phyloP scores from a whole-genome alignment of 2,888 invertebrate genomes.

The Lithodes maja region DNA sequence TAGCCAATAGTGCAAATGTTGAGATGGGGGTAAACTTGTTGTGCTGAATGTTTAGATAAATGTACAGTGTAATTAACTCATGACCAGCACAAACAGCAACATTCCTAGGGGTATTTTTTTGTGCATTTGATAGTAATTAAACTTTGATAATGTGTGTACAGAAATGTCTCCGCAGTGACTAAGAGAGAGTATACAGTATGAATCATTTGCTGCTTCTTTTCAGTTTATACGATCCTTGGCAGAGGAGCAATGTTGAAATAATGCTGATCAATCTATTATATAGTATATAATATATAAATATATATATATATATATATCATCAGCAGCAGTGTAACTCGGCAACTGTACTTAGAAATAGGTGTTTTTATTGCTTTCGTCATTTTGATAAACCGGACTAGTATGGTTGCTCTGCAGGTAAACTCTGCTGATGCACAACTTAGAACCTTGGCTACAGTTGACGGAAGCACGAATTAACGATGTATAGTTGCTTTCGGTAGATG shows the following conservation, averaged over 20 bases:
- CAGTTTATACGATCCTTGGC: slow-evolving; percentile 52
- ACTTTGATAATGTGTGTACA: slow-evolving; percentile 63
- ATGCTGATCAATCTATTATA: slow-evolving; percentile 47
- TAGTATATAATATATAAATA: not conserved
- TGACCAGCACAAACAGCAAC: slow-evolving; percentile 63
- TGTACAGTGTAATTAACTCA: slow-evolving; percentile 62
- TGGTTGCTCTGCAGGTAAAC: not conserved
- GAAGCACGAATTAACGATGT: slow-evolving; percentile 25
- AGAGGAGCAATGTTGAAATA: slow-evolving; percentile 39
- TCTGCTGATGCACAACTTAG: slow-evolving; percentile 36
- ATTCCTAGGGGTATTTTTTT: slow-evolving; percentile 66
- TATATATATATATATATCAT: not conserved
- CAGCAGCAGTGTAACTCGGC: slow-evolving; percentile 28
- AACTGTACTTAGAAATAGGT: slow-evolving; percentile 30
- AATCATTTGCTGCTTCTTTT: slow-evolving; percentile 45
- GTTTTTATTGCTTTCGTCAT: slow-evolving; percentile 18
- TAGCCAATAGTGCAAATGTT: slow-evolving; percentile 55
- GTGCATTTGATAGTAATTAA: slow-evolving; percentile 55
- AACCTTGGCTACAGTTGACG: slow-evolving; percentile 46
- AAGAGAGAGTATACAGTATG: slow-evolving; percentile 28
- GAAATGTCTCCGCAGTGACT: slow-evolving; percentile 50
- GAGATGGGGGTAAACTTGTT: slow-evolving; percentile 51
- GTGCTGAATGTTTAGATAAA: slow-evolving; percentile 66
- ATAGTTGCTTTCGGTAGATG: not conserved
- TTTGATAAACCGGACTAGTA: slow-evolving; percentile 13